Base-by-base conservation (phyloP, 2,797 vertebrate species). In the Sphenodon punctatus region DNA sequence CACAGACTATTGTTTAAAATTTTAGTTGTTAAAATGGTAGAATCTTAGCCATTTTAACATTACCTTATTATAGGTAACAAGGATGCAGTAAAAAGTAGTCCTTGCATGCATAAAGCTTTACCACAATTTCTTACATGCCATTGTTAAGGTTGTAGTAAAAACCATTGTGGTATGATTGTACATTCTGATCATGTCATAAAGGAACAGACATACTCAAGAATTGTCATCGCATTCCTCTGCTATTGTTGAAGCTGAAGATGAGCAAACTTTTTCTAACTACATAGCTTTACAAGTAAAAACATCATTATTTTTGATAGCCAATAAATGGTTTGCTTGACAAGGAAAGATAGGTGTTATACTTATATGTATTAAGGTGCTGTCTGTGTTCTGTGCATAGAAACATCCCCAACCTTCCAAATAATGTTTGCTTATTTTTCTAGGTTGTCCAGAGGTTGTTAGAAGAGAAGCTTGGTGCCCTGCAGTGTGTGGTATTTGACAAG, bases 371-470 rank as follows among this genome's bases (percentile, higher is more conserved):
- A 73, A 32, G 2, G 14, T 64, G 36, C 22, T 82, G 78, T 8
- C 75, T 27, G 7, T 78, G 5, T 67, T 12, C 20, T 58, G 32
- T 58, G 34, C 19, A 56, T 78, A 11, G 64, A 22, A 71, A 34
- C 73, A 23, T 64, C 85, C 74, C 72, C 67, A 1, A 10, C 56
- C 19, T 59, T 19, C 23, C 11, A 45, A 15, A 56, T 25, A 45
- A 39, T 65, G 11, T 41, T 68, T 19, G 10, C 49, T 67, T 53
- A 48, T 82, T 79, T 78, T 75, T 86, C 56, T 93, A 99, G 99
- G 94, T 99, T 89, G 96, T 99, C 68, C 98, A 99, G 68, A 96
- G 95, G 80, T 94, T 99, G 60, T 95, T 99, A 39, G 97, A 98
- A 91, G 97, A 99, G 88, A 97, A 97, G 65, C 89, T 99, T 75